Evolutionary conservation across 1,140 invertebrate species (phyloP).

Genomic region (Hyles euphorbiae): DNA sequence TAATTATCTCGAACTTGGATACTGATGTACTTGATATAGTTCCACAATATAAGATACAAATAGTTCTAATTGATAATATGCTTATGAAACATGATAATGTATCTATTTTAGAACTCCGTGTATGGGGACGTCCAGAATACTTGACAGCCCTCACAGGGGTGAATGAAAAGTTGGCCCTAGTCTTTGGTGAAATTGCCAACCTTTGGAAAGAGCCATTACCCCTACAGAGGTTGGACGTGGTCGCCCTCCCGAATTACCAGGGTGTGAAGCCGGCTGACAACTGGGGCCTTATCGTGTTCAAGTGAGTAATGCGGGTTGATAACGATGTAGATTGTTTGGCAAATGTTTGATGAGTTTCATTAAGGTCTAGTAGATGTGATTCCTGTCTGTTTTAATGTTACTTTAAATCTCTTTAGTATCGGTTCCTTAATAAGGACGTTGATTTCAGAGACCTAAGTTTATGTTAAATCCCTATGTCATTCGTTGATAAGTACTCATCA

Average conservation of each 20-base stretch:
- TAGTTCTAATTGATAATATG: no score
- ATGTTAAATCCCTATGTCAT: no score
- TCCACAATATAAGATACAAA: no score
- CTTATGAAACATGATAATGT: background rate
- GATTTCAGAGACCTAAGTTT: no score
- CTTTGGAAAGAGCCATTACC: constrained; percentile 78
- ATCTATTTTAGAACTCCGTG: constrained; percentile 67
- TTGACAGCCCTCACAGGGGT: constrained; percentile 65
- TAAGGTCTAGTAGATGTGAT: no score
- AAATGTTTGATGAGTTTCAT: background rate
- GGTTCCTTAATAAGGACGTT: no score
- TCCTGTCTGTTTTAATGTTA: no score
- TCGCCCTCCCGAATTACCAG: constrained; percentile 89
- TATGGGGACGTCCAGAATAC: constrained; percentile 85
- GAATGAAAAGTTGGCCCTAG: constrained; percentile 45
- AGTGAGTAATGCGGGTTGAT: constrained; percentile 70
- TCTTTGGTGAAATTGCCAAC: constrained; percentile 46
- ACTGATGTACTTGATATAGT: no score
- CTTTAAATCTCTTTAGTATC: no score
- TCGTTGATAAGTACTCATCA: no score
- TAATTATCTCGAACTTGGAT: no score
- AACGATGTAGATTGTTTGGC: background rate
- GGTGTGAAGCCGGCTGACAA: constrained; percentile 81
- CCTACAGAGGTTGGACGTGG: constrained; percentile 84
- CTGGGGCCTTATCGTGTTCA: constrained; percentile 87